Evolutionary conservation across 2,797 vertebrate genomes (phyloP).

Genomic region (Urosaurus nigricauda): DNA sequence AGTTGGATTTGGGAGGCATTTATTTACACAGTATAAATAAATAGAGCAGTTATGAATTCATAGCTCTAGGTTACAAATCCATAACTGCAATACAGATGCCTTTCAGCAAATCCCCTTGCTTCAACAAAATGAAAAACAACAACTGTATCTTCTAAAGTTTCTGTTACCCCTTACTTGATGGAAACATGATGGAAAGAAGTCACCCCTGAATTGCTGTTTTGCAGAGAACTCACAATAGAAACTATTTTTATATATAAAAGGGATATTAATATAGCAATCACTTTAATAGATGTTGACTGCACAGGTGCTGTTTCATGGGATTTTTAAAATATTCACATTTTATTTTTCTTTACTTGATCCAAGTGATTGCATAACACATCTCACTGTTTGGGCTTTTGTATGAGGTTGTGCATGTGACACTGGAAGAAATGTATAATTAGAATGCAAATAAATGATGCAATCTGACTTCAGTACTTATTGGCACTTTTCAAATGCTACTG

Average conservation of each 20-base stretch:
- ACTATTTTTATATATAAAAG: slow-evolving; percentile 28
- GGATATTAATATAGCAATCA: slow-evolving; percentile 41
- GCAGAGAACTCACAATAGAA: slow-evolving; percentile 37
- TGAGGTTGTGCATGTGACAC: background rate
- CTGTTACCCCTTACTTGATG: background rate
- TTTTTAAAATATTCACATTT: background rate
- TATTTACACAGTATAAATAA: too few relatives aligned
- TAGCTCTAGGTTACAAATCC: too few relatives aligned
- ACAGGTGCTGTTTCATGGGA: slow-evolving; percentile 28
- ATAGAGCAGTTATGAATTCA: too few relatives aligned
- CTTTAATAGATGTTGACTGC: background rate
- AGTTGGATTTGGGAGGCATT: too few relatives aligned
- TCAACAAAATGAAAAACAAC: background rate
- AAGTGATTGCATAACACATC: background rate
- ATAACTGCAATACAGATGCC: too few relatives aligned
- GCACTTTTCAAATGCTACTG: background rate
- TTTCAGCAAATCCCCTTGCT: background rate
- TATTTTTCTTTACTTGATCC: background rate
- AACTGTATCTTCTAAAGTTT: background rate
- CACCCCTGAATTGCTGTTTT: background rate
- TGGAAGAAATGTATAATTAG: background rate
- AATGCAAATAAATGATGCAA: background rate
- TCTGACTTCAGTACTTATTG: background rate
- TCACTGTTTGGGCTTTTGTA: background rate
- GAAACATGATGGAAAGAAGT: slow-evolving; percentile 9